Evolutionary conservation across 2,888 invertebrate species (phyloP).

Genomic region (Sceliomorpha sp.): DNA sequence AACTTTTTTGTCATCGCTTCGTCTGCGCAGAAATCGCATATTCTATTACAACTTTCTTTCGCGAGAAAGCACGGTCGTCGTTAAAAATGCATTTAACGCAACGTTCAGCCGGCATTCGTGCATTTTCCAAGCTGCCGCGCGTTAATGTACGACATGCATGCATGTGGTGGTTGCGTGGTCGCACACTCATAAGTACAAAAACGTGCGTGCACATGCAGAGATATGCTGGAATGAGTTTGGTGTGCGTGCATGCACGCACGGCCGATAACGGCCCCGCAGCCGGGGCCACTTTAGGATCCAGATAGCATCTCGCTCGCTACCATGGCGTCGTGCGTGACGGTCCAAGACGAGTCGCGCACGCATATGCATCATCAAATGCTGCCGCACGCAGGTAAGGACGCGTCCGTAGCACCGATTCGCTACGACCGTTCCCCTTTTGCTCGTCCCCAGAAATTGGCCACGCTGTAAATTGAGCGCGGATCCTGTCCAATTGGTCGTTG

Average conservation of each 20-base stretch:
- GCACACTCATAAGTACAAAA: conserved; percentile 21
- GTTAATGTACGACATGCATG: conserved; percentile 26
- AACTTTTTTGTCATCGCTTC: too few relatives aligned
- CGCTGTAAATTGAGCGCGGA: conserved; percentile 1
- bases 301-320: conserved; percentile 40
- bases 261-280: conserved; percentile 44
- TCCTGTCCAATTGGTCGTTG: neutral
- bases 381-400: conserved; percentile 32
- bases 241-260: conserved; percentile 48
- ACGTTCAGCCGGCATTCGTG: neutral
- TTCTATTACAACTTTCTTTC: conserved; percentile 9
- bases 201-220: conserved; percentile 43
- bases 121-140: conserved; percentile 8
- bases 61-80: neutral
- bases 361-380: conserved; percentile 39
- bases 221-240: conserved; percentile 39
- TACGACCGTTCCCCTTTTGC: neutral
- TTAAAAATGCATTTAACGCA: conserved; percentile 28
- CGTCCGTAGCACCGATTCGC: neutral
- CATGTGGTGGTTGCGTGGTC: conserved; percentile 11
- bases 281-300: conserved; percentile 43
- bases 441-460: conserved; percentile 11
- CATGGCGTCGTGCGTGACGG: conserved; percentile 49
- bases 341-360: conserved; percentile 48
- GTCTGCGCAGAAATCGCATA: conserved; percentile 17